phyloP scores from a whole-genome alignment of 1,140 invertebrate genomes.

The Elymnias hypermnestra region DNA sequence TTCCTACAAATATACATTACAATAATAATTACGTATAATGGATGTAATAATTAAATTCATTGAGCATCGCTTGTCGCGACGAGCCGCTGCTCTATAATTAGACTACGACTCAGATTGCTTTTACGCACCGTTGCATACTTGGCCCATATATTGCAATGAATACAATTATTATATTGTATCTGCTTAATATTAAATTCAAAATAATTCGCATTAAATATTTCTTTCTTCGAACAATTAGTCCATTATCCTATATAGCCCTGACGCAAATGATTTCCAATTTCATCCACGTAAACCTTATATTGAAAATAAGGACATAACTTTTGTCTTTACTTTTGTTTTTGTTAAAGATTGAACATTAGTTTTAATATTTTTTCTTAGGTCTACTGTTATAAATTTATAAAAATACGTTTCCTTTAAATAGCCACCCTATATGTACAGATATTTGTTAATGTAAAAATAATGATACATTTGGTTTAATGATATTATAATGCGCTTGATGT shows the following conservation, averaged over 20 bases:
- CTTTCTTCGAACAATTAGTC: not conserved
- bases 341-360: too few relatives aligned
- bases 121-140: conserved; percentile 48
- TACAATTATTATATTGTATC: conserved; percentile 15
- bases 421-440: too few relatives aligned
- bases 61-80: conserved; percentile 41
- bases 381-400: too few relatives aligned
- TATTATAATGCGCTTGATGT: too few relatives aligned
- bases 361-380: too few relatives aligned
- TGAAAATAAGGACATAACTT: not conserved
- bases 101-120: conserved; percentile 48
- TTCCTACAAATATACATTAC: too few relatives aligned
- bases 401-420: too few relatives aligned
- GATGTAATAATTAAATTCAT: conserved; percentile 42
- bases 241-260: not conserved
- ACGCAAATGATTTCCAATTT: too few relatives aligned
- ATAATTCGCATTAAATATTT: conserved; percentile 1
- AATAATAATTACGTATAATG: conserved; percentile 11
- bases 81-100: conserved; percentile 49
- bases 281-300: too few relatives aligned
- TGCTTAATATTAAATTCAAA: conserved; percentile 3
- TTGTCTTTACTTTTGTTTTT: not conserved
- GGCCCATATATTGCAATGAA: conserved; percentile 47
- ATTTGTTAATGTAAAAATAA: too few relatives aligned
- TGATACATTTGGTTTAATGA: too few relatives aligned